phyloP scores from a whole-genome alignment of 2,797 vertebrate genomes.

The Yasuhikotakia modesta region DNA sequence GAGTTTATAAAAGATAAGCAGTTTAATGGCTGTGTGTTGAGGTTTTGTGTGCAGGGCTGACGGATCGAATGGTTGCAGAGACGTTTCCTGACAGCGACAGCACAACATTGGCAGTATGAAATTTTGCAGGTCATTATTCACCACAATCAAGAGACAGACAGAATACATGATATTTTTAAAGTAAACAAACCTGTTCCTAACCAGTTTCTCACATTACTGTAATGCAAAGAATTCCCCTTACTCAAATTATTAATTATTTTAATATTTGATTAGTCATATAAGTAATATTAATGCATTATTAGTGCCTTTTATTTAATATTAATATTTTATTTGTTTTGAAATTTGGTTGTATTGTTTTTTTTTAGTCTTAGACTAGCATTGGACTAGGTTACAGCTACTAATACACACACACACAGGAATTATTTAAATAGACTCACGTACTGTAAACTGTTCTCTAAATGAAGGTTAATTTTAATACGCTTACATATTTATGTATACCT shows the following conservation, averaged over 20 bases:
- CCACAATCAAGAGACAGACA: background rate
- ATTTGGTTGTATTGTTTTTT: too few relatives aligned
- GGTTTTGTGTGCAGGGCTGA: background rate
- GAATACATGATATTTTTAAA: background rate
- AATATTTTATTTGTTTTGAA: too few relatives aligned
- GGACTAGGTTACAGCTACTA: background rate
- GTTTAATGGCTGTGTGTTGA: conserved; percentile 1
- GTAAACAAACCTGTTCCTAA: background rate
- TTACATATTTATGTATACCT: background rate
- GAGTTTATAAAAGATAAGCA: conserved; percentile 32
- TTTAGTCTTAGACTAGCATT: too few relatives aligned
- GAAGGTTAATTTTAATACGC: background rate
- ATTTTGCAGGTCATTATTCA: background rate
- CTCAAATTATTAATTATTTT: background rate
- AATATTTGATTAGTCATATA: background rate
- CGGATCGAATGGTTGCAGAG: background rate
- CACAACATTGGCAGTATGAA: background rate
- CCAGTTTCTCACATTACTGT: background rate
- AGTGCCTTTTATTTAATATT: too few relatives aligned
- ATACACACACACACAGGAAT: background rate
- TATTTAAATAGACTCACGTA: background rate
- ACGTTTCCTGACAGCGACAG: background rate
- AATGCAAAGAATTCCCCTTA: background rate
- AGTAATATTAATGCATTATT: background rate
- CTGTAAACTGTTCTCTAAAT: background rate